Evolutionary conservation across 2,797 vertebrate species (phyloP).

Genomic region (Enteromius mattozi): DNA sequence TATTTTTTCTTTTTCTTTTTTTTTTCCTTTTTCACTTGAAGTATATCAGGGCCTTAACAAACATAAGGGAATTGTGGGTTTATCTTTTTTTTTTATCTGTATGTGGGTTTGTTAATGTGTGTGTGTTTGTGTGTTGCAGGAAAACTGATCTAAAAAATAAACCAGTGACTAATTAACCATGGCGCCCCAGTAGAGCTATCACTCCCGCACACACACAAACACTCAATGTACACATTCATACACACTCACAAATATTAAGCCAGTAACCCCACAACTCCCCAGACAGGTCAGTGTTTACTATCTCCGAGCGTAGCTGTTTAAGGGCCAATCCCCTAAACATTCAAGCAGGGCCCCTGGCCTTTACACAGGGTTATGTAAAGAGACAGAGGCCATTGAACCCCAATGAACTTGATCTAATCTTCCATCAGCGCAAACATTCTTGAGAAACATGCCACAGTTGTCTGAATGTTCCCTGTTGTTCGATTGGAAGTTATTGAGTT

Average conservation of each 20-base stretch:
- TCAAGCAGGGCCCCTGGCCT: constrained; percentile 36
- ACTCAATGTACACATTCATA: constrained; percentile 20
- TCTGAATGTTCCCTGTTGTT: neutral
- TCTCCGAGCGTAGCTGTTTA: neutral
- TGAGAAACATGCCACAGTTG: constrained; percentile 7
- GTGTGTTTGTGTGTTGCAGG: neutral
- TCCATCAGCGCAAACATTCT: constrained; percentile 30
- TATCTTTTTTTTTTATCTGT: neutral
- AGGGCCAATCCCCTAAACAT: neutral
- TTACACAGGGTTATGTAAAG: constrained; percentile 40
- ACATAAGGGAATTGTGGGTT: neutral
- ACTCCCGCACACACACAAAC: neutral
- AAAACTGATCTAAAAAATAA: constrained; percentile 6
- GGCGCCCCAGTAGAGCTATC: neutral
- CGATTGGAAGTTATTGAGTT: constrained; percentile 16
- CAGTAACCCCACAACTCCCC: constrained; percentile 20
- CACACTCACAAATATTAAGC: constrained; percentile 15
- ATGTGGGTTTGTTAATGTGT: neutral
- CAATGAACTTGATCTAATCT: constrained; percentile 45
- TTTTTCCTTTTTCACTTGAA: neutral
- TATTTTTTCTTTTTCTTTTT: neutral
- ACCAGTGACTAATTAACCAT: constrained; percentile 30
- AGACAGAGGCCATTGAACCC: constrained; percentile 35
- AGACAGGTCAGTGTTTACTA: constrained; percentile 38
- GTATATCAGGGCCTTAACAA: neutral